Percentiles rank a stretch among this genome's conserved stretches.
Conservation (phyloP, 2,888 invertebrate genomes). For the Ectemnius lituratus region DNA sequence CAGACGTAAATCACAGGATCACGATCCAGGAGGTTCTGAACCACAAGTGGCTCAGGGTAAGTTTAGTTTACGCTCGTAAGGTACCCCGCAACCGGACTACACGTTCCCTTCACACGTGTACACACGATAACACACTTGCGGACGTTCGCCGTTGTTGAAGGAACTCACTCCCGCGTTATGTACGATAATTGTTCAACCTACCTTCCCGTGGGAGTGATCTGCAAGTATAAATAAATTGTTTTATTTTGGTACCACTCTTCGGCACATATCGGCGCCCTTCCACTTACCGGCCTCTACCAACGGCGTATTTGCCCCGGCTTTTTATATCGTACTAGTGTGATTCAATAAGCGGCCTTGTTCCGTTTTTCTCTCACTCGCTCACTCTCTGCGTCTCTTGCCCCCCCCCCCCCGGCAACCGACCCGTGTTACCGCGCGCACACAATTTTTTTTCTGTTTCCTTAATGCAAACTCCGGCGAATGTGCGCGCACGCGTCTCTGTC, state of each 20-base stretch:
- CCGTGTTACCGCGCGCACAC: too few species aligned
- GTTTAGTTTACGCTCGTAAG: conserved; percentile 60
- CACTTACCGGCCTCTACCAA: conserved; percentile 31
- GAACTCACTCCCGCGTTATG: conserved; percentile 5
- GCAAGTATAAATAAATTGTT: conserved; percentile 6
- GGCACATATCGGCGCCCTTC: conserved; percentile 31
- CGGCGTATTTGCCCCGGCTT: conserved; percentile 41
- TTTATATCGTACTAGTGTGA: conserved; percentile 48
- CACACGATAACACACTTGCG: background rate
- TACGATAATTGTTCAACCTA: conserved; percentile 4
- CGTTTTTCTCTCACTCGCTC: too few species aligned
- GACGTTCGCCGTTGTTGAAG: background rate
- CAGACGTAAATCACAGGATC: conserved; percentile 94
- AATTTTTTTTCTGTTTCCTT: conserved; percentile 35
- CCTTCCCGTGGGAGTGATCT: background rate
- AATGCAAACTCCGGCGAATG: conserved; percentile 48
- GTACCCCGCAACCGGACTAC: too few species aligned
- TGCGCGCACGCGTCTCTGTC: conserved; percentile 29
- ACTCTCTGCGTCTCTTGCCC: too few species aligned
- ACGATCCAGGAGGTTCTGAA: conserved; percentile 97
- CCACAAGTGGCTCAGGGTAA: conserved; percentile 97
- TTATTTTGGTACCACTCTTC: conserved; percentile 9
- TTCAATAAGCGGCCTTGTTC: conserved; percentile 53
- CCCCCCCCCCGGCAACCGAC: too few species aligned
- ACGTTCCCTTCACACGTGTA: background rate